Base-by-base conservation (phyloP, 1,140 invertebrate genomes). In the Papilio glaucus region DNA sequence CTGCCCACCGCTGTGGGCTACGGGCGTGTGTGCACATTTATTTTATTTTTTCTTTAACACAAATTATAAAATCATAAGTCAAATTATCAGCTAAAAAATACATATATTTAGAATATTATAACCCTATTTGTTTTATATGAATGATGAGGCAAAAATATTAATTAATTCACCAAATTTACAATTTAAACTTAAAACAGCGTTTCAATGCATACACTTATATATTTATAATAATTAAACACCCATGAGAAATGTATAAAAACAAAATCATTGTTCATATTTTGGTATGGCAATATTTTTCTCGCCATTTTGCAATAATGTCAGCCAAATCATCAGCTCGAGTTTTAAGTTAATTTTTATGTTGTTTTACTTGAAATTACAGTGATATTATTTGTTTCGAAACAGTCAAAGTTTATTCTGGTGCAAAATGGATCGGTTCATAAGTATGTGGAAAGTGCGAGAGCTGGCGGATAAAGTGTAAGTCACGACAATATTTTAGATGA, bases 391-490 rank as follows among this genome's bases (percentile, higher is more conserved):
- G 33, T 84, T 85, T 87, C 75, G n/a, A 76, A 79, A 81, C 61
- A 72, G 74, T 60, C 74, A 61, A 75, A 69, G 73, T 69, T 73
- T 69, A 80, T 72, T 75, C 82, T 84, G 77, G 73, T 82, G 78
- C 77, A 77, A 89, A 85, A 95, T 95, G 94, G 95, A 96, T 88
- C 95, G 95, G 87, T 94, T 95, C 88, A 96, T 97, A 92, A 97
- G 96, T 89, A 97, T 97, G 96, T 98, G 98, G 98, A 98, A 98
- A 95, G 96, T 98, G 84, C 95, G 98, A 82, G 98, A 99, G 94
- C 87, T 99, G 76, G 97, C 97, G 82, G 98, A 99, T 91, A 98
- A 98, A 96, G 97, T 98, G 98, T 98, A 96, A 97, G 98, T 97
- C 37, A 45, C 74, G 71, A 77, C 74, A 79, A 85, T 84, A 84